These are phyloP conservation scores for Panthera tigris DNA, from an alignment of 2,113 vertebrate genomes.

Conservation along the genomic window DNA sequence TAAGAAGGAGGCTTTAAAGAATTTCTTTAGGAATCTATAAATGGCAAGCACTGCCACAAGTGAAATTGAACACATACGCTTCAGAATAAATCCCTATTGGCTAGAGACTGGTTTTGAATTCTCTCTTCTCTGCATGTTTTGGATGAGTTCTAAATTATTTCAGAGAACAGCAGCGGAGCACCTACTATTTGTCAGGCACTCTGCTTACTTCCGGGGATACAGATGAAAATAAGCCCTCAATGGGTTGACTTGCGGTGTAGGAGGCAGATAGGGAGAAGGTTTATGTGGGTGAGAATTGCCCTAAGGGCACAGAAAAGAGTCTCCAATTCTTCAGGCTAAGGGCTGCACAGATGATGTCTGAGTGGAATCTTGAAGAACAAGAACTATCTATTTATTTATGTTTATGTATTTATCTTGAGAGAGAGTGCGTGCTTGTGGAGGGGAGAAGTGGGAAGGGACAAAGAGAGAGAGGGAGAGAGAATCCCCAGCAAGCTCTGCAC, in stretches of 20 bases:
- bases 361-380: background rate
- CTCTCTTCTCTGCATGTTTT: conserved; percentile 21
- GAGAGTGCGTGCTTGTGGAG: too few relatives aligned
- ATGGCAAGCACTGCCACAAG: background rate
- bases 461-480: too few relatives aligned
- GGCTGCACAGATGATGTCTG: background rate
- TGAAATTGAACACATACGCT: background rate
- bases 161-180: background rate
- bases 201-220: background rate
- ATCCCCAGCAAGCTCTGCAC: too few relatives aligned
- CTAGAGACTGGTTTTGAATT: conserved; percentile 25
- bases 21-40: background rate
- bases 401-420: too few relatives aligned
- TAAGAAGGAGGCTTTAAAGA: background rate
- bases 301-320: background rate
- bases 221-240: background rate
- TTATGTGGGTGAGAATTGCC: background rate
- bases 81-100: background rate
- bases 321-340: background rate
- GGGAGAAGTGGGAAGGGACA: too few relatives aligned
- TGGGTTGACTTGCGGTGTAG: background rate
- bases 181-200: background rate
- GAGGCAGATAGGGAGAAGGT: background rate
- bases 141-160: conserved; percentile 20
- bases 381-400: background rate